Conservation (phyloP, 2,113 vertebrate genomes). For the Chaetops frenatus region DNA sequence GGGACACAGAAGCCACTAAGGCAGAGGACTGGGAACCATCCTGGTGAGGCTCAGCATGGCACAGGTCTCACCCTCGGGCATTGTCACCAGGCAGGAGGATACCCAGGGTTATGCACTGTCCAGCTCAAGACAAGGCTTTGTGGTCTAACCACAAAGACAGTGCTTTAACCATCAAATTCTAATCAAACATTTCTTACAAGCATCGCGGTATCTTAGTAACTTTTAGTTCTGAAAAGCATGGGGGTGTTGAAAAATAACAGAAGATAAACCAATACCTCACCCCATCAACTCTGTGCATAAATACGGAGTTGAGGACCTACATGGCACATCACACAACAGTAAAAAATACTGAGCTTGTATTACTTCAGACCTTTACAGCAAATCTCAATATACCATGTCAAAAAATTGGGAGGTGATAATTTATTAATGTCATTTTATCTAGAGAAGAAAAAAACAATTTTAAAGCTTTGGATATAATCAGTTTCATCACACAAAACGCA, state of each 20-base stretch:
- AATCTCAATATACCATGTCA: neutral
- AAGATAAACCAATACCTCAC: neutral
- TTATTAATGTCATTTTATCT: neutral
- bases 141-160: neutral
- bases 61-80: neutral
- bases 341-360: neutral
- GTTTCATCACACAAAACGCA: rapidly evolving
- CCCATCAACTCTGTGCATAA: neutral
- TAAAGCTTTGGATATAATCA: neutral
- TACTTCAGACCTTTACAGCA: neutral
- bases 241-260: neutral
- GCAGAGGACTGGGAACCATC: neutral
- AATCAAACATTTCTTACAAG: neutral
- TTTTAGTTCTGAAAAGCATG: neutral
- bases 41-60: rapidly evolving
- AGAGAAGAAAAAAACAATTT: neutral
- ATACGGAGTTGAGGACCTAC: neutral
- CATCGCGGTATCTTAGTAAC: neutral
- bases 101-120: rapidly evolving
- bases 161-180: neutral
- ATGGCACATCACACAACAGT: neutral
- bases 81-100: rapidly evolving
- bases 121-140: neutral
- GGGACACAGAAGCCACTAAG: neutral
- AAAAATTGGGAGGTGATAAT: neutral